phyloP scores from a whole-genome alignment of 2,888 invertebrate genomes.

The Sinelater perroti region DNA sequence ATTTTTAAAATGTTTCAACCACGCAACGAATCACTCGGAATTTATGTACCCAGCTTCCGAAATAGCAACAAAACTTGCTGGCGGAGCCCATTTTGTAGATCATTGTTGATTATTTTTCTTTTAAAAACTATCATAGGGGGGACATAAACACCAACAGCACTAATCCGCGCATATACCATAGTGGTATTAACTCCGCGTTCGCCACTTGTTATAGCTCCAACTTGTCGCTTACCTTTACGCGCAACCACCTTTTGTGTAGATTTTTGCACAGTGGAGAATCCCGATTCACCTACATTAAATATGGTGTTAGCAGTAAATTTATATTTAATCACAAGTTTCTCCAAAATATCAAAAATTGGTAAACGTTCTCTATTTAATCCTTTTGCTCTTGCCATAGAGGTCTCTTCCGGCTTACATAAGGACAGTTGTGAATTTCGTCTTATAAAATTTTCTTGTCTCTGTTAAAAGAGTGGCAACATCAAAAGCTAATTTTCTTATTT shows the following conservation, averaged over 20 bases:
- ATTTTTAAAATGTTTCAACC: too few relatives aligned
- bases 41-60: too few relatives aligned
- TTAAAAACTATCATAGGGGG: too few relatives aligned
- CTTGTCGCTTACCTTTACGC: constrained; percentile 34
- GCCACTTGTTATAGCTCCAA: constrained; percentile 35
- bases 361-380: constrained; percentile 38
- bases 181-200: constrained; percentile 43
- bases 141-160: too few relatives aligned
- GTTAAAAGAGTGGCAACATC: too few relatives aligned
- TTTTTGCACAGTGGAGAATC: constrained; percentile 35
- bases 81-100: too few relatives aligned
- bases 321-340: constrained; percentile 29
- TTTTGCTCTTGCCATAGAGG: constrained; percentile 31
- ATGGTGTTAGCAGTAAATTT: background rate
- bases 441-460: too few relatives aligned
- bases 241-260: constrained; percentile 18
- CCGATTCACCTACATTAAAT: constrained; percentile 36
- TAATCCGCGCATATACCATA: too few relatives aligned
- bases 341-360: constrained; percentile 32
- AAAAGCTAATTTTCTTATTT: too few relatives aligned
- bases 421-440: constrained; percentile 33
- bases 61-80: too few relatives aligned
- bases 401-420: constrained; percentile 37
- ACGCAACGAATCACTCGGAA: too few relatives aligned
- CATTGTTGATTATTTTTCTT: too few relatives aligned